Evolutionary conservation across 2,113 vertebrate genomes (phyloP).

Genomic region (Zosterops lateralis): DNA sequence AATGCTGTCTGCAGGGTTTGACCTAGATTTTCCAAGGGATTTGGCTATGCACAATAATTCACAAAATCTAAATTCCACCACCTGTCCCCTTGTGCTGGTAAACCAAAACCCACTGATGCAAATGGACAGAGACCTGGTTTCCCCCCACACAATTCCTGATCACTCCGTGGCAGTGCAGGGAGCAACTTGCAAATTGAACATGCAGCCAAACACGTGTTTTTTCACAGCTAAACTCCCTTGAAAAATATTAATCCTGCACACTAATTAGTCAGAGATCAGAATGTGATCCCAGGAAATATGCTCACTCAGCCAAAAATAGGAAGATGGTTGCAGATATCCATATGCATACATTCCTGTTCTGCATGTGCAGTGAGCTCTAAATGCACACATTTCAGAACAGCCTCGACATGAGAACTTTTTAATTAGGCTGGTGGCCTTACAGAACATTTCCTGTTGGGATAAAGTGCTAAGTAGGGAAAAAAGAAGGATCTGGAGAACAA

Average conservation of each 20-base stretch:
- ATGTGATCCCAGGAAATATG: background rate
- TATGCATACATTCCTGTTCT: background rate
- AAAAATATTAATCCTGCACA: background rate
- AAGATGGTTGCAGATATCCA: background rate
- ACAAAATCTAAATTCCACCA: background rate
- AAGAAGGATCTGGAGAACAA: background rate
- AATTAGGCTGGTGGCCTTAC: background rate
- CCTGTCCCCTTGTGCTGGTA: background rate
- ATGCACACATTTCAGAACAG: background rate
- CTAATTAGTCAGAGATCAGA: constrained; percentile 18
- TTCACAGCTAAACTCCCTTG: background rate
- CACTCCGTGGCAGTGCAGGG: background rate
- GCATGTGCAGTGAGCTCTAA: background rate
- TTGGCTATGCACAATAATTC: background rate
- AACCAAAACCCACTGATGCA: background rate
- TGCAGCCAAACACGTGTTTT: background rate
- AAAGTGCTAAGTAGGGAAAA: background rate
- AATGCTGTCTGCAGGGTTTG: background rate
- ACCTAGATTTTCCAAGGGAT: constrained; percentile 15
- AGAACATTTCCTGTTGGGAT: background rate
- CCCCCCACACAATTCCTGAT: background rate
- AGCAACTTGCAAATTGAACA: background rate
- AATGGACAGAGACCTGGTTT: background rate
- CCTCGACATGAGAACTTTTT: background rate
- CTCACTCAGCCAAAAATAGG: background rate